Base-by-base conservation (phyloP, 2,797 vertebrate genomes). In the Lepus oiostolus region DNA sequence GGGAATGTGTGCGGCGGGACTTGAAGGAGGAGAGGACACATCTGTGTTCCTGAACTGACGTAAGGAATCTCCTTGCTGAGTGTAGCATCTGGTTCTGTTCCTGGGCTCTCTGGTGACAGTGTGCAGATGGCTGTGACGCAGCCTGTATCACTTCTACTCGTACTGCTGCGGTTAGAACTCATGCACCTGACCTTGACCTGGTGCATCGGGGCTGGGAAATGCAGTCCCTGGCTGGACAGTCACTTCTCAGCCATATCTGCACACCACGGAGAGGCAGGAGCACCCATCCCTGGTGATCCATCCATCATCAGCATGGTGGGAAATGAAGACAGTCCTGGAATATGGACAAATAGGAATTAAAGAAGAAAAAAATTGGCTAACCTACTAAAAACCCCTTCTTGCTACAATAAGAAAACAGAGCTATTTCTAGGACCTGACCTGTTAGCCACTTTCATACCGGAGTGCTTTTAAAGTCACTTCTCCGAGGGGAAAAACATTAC, bases 381-480 rank as follows among this genome's bases (percentile, higher is more conserved):
- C 70, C 80, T 79, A 32, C 35, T 28, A 72, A 38, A 72, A 54
- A 63, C 16, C 7, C 68, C 54, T 95, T 81, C 50, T 83, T 92
- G 83, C 74, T 87, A 16, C 22, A 86, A 38, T 54, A 22, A 62
- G 63, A 94, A 85, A 65, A 82, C 26, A 86, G 75, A 93, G 35
- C 35, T 52, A 17, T 88, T 28, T 62, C 28, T 83, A 85, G 67
- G 17, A 21, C 12, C 79, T 87, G 80, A 62, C 71, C 76, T 84
- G 52, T 85, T 81, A 81, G 58, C 24, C 50, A 42, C 47, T 90
- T 63, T 90, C 12, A 7, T 47, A 79, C 70, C 42, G 88, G 68
- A 94, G 42, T 58, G 74, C 93, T 93, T 97, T 93, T 91, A 93
- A 91, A 95, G 42, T 71, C 58, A 90, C 1, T 82, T 91, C n/a